Conservation (phyloP, 2,113 vertebrate genomes). For the Microtus oregoni region DNA sequence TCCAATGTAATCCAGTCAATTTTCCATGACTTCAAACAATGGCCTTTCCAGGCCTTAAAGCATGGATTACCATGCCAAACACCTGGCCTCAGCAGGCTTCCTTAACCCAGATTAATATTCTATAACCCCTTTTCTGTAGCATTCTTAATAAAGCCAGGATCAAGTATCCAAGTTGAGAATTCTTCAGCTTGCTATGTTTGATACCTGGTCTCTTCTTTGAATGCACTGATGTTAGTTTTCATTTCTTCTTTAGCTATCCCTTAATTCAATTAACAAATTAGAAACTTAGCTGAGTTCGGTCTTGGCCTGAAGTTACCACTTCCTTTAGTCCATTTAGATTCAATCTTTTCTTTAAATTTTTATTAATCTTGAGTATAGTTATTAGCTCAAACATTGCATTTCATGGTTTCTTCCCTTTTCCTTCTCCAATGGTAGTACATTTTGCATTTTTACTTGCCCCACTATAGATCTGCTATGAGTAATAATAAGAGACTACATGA, state of each 20-base stretch:
- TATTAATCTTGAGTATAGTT: not conserved
- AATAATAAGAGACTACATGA: too few relatives aligned
- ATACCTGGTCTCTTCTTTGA: not conserved
- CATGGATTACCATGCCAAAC: not conserved
- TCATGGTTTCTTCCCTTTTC: not conserved
- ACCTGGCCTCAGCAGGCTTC: not conserved
- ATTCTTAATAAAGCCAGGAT: not conserved
- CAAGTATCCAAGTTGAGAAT: not conserved
- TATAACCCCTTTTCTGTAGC: not conserved
- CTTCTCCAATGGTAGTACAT: not conserved
- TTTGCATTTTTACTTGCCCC: not conserved
- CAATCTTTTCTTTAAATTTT: not conserved
- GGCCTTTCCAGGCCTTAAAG: not conserved
- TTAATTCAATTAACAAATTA: not conserved
- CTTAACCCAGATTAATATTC: not conserved
- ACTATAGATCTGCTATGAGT: not conserved
- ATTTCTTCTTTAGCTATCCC: not conserved
- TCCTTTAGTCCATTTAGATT: not conserved
- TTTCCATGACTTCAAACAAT: not conserved
- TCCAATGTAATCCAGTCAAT: not conserved
- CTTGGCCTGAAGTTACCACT: not conserved
- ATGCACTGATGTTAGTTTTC: not conserved
- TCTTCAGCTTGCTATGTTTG: not conserved
- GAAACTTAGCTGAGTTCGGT: not conserved
- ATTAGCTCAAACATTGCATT: not conserved